Percentiles rank a stretch among this genome's conserved stretches.
Conservation (phyloP, 2,888 invertebrate genomes). For the Leptinotarsa rubiginosa region DNA sequence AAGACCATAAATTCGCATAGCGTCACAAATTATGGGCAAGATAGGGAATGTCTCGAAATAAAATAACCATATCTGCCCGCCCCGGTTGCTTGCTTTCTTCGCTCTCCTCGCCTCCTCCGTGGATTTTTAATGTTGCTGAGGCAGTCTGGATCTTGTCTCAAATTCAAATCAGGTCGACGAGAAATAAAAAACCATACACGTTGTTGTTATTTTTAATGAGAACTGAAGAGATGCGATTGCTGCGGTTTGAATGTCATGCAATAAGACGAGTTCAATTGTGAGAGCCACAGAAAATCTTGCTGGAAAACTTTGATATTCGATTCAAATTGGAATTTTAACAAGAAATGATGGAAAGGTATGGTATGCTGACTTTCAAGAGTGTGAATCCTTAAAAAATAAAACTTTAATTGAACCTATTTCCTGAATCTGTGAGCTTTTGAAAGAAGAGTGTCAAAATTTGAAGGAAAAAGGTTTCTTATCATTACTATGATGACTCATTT, state of each 20-base stretch:
- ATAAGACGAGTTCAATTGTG: background rate
- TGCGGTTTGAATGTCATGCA: background rate
- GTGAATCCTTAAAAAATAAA: no score
- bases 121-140: conserved; percentile 7
- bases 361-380: no score
- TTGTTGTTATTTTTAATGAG: conserved; percentile 29
- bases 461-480: no score
- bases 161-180: conserved; percentile 30
- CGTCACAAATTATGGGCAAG: conserved; percentile 68
- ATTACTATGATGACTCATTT: no score
- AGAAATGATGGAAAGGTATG: no score
- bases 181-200: conserved; percentile 9
- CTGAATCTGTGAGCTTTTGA: no score
- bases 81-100: conserved; percentile 41
- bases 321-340: no score
- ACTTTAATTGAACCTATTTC: no score
- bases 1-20: conserved; percentile 68
- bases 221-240: conserved; percentile 3
- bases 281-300: no score
- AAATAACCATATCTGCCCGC: conserved; percentile 66
- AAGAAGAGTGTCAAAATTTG: no score
- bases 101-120: conserved; percentile 31
- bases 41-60: conserved; percentile 67
- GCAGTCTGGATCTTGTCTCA: conserved; percentile 37
- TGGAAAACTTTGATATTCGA: no score